Evolutionary conservation across 2,797 vertebrate genomes (phyloP).

Genomic region (Enteromius unitaeniatus): DNA sequence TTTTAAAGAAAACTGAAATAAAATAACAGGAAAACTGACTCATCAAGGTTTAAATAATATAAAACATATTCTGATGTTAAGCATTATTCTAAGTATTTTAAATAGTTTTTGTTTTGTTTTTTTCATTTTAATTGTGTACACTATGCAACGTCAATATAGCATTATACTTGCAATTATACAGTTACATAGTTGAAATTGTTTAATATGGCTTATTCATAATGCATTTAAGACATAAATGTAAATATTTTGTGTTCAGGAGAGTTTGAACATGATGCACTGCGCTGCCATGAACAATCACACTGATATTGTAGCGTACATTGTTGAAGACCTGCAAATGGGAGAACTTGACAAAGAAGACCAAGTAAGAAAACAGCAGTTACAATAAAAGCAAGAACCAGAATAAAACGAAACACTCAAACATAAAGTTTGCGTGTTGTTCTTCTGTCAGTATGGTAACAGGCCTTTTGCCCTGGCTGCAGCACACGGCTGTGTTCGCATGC

Average conservation of each 20-base stretch:
- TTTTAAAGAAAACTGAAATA: too few relatives aligned
- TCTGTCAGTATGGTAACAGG: constrained; percentile 80
- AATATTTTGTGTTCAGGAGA: constrained; percentile 77
- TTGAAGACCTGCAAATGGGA: constrained; percentile 88
- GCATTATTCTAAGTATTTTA: not conserved
- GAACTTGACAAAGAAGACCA: constrained; percentile 85
- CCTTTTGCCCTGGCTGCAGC: constrained; percentile 87
- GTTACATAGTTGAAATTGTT: not conserved
- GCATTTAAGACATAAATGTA: not conserved
- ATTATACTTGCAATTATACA: too few relatives aligned
- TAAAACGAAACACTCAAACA: not conserved
- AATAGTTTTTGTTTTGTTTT: not conserved
- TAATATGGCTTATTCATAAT: not conserved
- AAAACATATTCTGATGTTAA: not conserved
- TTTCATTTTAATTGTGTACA: not conserved
- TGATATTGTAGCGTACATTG: constrained; percentile 84
- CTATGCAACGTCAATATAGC: too few relatives aligned
- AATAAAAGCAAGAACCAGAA: not conserved
- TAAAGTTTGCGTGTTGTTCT: not conserved
- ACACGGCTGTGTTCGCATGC: constrained; percentile 83
- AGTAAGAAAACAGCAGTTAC: constrained; percentile 69
- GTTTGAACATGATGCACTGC: constrained; percentile 89
- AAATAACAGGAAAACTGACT: not conserved
- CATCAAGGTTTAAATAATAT: not conserved
- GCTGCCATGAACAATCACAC: constrained; percentile 87